Evolutionary conservation across 2,797 vertebrate species (phyloP).

Genomic region (Oryzias sinensis): DNA sequence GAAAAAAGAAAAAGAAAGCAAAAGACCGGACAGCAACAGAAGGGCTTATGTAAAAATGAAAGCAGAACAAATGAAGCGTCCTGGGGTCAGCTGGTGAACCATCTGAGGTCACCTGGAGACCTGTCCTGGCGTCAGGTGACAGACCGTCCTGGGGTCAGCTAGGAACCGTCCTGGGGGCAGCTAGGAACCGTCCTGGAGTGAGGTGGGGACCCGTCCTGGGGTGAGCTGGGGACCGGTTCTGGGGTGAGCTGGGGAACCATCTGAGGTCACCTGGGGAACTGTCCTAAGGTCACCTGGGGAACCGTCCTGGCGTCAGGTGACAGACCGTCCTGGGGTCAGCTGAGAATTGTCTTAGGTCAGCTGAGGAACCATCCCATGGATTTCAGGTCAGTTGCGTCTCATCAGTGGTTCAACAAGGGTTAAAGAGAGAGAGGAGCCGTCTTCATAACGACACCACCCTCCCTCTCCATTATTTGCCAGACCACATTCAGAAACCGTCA

Average conservation of each 20-base stretch:
- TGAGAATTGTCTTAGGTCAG: neutral
- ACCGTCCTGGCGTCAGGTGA: neutral
- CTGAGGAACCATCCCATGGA: neutral
- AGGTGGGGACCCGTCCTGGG: too few species aligned
- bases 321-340: neutral
- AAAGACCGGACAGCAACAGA: neutral
- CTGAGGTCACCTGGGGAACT: neutral
- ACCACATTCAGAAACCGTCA: constrained; percentile 44
- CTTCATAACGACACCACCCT: constrained; percentile 42
- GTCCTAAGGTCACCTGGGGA: neutral
- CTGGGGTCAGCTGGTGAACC: neutral
- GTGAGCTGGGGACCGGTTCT: neutral
- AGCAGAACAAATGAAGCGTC: neutral
- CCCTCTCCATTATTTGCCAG: constrained; percentile 48
- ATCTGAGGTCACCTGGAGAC: neutral
- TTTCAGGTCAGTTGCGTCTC: constrained; percentile 17
- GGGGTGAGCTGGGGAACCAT: neutral
- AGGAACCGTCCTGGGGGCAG: neutral
- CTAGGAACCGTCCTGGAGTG: too few species aligned
- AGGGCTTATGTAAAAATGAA: neutral
- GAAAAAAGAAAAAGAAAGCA: neutral
- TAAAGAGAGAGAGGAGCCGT: constrained; percentile 37
- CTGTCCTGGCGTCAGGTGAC: neutral
- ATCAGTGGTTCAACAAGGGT: constrained; percentile 42
- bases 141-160: neutral